phyloP scores from a whole-genome alignment of 2,797 vertebrate species.

The Takifugu ocellatus region DNA sequence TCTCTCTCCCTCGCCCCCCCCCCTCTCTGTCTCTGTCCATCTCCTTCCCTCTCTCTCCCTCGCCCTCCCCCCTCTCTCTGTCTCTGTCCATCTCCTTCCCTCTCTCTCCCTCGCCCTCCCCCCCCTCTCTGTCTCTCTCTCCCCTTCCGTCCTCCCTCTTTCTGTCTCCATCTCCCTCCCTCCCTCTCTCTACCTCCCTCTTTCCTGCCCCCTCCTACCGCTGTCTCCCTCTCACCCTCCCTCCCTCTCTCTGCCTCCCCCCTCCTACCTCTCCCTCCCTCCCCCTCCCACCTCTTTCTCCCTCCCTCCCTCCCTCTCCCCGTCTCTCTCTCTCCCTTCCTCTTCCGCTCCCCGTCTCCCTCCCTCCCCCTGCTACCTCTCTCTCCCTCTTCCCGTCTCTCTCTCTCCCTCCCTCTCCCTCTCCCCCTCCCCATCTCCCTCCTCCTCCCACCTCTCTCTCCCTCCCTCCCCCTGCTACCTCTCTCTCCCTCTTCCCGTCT shows the following conservation, averaged over 20 bases:
- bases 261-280: not conserved
- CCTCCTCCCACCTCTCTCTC: not conserved
- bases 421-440: not conserved
- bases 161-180: not conserved
- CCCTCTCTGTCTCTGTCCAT: no score
- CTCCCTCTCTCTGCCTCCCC: no score
- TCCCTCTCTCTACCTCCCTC: not conserved
- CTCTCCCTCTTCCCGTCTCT: not conserved
- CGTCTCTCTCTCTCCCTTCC: not conserved
- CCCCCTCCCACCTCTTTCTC: not conserved
- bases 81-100: not conserved
- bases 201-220: not conserved
- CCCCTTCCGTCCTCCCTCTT: no score
- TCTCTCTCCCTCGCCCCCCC: no score
- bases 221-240: not conserved
- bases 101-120: no score
- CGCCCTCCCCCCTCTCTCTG: not conserved
- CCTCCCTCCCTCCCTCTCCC: not conserved
- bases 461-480: no score
- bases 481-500: not conserved
- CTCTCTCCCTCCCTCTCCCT: slow-evolving; percentile 4
- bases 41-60: not conserved
- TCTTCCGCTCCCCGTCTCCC: not conserved
- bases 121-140: no score
- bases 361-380: not conserved